Evolutionary conservation across 2,113 vertebrate genomes (phyloP).

Genomic region (Pteruthius melanotis): DNA sequence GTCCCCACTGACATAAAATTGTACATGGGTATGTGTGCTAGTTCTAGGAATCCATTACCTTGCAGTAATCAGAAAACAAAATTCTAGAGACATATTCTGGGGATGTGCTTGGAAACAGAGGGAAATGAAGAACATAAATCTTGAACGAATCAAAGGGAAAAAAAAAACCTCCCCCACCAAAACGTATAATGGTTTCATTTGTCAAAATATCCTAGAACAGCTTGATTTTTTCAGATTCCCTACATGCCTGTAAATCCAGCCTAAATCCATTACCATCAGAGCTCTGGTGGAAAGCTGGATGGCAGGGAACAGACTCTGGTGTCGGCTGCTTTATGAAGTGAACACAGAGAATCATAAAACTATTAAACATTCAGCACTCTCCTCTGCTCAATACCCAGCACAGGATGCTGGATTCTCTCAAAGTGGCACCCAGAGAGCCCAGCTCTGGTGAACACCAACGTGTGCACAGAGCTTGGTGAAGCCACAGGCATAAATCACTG

Average conservation of each 20-base stretch:
- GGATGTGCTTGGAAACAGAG: not conserved
- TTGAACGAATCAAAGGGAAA: not conserved
- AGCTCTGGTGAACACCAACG: not conserved
- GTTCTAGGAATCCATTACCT: not conserved
- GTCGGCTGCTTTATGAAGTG: rapidly evolving
- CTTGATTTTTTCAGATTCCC: not conserved
- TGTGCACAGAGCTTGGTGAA: rapidly evolving
- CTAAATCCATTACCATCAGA: not conserved
- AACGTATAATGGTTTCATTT: not conserved
- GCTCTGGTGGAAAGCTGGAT: not conserved
- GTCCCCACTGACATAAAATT: not conserved
- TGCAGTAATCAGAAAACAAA: not conserved
- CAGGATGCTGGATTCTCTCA: not conserved
- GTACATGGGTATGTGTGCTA: not conserved
- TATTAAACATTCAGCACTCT: not conserved
- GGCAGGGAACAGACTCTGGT: not conserved
- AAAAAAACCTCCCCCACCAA: not conserved
- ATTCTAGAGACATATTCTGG: not conserved
- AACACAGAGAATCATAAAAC: not conserved
- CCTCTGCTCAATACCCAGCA: not conserved
- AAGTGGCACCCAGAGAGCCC: not conserved
- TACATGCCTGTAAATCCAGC: not conserved
- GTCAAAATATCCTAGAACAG: not conserved
- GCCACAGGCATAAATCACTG: not conserved
- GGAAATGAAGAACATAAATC: constrained; percentile 9